phyloP scores from a whole-genome alignment of 53 echinoderm and acorn worm genomes.

The Astropecten irregularis region DNA sequence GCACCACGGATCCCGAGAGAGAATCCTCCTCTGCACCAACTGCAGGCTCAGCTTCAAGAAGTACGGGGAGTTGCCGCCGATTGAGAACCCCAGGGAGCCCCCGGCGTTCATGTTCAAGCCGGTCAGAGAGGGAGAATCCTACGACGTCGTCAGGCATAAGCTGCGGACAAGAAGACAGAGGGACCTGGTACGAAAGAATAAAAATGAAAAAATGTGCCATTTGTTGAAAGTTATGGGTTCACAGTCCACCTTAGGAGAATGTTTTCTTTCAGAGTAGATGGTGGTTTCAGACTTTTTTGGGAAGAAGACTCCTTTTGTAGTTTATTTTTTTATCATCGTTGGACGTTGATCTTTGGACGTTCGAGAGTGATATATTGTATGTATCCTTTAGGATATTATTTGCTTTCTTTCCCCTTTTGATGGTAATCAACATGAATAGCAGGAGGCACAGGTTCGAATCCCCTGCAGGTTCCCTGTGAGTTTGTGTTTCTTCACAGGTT shows the following conservation, averaged over 20 bases:
- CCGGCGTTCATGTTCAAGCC: constrained; percentile 98
- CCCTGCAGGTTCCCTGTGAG: no score
- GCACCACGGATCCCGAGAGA: constrained; percentile 93
- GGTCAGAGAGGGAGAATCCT: constrained; percentile 83
- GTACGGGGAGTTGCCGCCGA: constrained; percentile 77
- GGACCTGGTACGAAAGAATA: constrained; percentile 74
- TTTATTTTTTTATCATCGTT: no score
- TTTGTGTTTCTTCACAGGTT: no score
- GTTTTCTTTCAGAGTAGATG: neutral
- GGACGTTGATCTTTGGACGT: no score
- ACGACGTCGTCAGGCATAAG: constrained; percentile 75
- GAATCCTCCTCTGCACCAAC: constrained; percentile 82
- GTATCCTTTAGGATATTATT: no score
- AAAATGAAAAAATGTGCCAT: no score
- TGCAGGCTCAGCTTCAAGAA: constrained; percentile 92
- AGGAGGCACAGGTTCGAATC: no score
- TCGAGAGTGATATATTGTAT: no score
- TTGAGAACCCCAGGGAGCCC: constrained; percentile 70
- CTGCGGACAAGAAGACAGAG: constrained; percentile 79
- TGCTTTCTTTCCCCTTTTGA: no score
- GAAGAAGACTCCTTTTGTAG: no score
- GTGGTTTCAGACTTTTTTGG: no score
- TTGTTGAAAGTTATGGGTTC: neutral
- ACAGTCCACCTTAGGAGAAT: neutral
- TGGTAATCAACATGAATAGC: no score